Evolutionary conservation across 92 coral and sea anemone genomes (phyloP), one percentile per base, ranked within the genome.

Genomic region (Parazoanthus atlanticus): DNA sequence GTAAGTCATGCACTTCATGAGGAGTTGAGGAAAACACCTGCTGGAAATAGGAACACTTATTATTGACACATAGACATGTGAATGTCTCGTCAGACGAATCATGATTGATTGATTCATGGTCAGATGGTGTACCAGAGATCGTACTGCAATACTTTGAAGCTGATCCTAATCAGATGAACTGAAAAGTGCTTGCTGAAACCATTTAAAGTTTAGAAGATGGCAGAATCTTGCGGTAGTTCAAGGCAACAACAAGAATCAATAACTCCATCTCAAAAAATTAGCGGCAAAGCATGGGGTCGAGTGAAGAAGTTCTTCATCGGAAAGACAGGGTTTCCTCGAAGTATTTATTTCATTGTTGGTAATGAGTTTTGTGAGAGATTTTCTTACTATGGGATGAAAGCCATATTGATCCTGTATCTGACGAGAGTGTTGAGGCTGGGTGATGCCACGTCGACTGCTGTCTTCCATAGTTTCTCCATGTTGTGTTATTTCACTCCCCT

Each of bases 321-420:
- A 32, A 92, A 91, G 79, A 89, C 79, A 61, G 88, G 89, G 33
- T 94, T 94, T 91, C 97, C 97, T 2, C 85, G 88, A 78, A 88
- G 95, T 38, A 89, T 94, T 54, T 94, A 94, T 89, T 94, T 90
- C 56, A 94, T 94, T 28, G 90, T 94, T 56, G 95, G 97, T 43
- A 94, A 94, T 88, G 97, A 94, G 52, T 94, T 94, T 78, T 94
- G 97, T 40, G 97, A 94, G 85, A 81, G 97, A 13, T 94, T 94
- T 80, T 94, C 97, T 36, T 92, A 92, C 83, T 94, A 94, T 77
- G 95, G 97, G 3, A 94, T 94, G 97, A 94, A 94, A 87, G 95
- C 97, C 5, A 92, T 94, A 23, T 80, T 94, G 70, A 92, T 92
- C 76, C 34, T 94, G 83, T 94, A 92, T 61, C 94, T 94, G 67